Percentiles rank a stretch among this genome's conserved stretches.
Evolutionary conservation across 2,888 invertebrate genomes (phyloP).

Genomic region (Lepidochitona cinerea): DNA sequence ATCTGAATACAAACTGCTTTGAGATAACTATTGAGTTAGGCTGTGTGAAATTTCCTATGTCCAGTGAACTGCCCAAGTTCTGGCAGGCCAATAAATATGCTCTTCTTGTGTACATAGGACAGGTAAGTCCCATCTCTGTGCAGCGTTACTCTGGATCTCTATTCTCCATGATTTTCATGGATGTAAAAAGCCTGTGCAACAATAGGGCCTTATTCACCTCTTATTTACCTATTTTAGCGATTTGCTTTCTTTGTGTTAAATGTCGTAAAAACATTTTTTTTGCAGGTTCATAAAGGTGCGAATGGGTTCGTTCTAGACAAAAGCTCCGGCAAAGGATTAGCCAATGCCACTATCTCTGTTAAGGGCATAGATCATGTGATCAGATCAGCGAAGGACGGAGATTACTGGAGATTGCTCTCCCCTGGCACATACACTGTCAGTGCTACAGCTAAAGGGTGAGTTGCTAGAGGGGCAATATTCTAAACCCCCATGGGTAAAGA

Average conservation of each 20-base stretch:
- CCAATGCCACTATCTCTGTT: conserved; percentile 83
- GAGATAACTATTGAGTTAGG: conserved; percentile 96
- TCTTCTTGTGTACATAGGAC: conserved; percentile 86
- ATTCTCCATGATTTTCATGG: not conserved
- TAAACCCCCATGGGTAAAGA: too few species aligned
- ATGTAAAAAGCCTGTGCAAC: too few species aligned
- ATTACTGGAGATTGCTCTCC: conserved; percentile 93
- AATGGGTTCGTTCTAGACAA: conserved; percentile 86
- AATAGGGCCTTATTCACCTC: too few species aligned
- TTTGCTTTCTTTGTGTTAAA: too few species aligned
- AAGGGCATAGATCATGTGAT: conserved; percentile 85
- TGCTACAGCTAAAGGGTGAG: conserved; percentile 71
- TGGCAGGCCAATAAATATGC: conserved; percentile 94
- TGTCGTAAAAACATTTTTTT: too few species aligned
- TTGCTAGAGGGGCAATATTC: too few species aligned
- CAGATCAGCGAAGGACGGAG: conserved; percentile 84
- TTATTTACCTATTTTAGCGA: too few species aligned
- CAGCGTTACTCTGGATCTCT: too few species aligned
- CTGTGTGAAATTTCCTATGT: conserved; percentile 90
- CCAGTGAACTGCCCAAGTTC: conserved; percentile 80
- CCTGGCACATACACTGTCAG: conserved; percentile 88
- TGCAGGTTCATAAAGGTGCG: conserved; percentile 87
- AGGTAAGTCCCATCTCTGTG: too few species aligned
- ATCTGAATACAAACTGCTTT: conserved; percentile 90
- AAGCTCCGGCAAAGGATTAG: conserved; percentile 76